Percentiles rank a stretch among this genome's conserved stretches.
Conservation (phyloP, 2,113 vertebrate species). For the Oriolus oriolus region DNA sequence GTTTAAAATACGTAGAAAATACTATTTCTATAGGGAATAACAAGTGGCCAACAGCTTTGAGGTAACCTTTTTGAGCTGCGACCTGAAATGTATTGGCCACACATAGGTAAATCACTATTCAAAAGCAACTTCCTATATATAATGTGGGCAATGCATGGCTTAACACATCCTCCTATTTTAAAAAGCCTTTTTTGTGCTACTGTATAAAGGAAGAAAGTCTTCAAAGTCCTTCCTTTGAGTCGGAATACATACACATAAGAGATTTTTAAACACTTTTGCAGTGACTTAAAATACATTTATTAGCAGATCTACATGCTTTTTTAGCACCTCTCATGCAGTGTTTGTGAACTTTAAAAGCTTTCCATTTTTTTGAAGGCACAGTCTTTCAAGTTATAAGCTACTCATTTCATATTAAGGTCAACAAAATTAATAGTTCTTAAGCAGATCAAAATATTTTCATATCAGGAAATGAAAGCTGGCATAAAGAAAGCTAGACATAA, state of each 20-base stretch:
- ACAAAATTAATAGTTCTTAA: not conserved
- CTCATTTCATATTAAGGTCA: not conserved
- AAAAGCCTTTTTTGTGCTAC: not conserved
- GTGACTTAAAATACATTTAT: not conserved
- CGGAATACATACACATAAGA: not conserved
- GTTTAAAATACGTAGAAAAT: not conserved
- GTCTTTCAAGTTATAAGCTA: not conserved
- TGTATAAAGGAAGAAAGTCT: not conserved
- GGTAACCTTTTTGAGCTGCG: not conserved
- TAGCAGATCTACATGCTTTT: not conserved
- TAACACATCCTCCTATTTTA: not conserved
- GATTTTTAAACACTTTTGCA: not conserved
- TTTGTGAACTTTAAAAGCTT: not conserved
- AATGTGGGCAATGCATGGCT: not conserved
- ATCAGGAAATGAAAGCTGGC: not conserved
- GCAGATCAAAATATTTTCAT: not conserved
- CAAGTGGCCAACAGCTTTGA: not conserved
- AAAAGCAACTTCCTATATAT: not conserved
- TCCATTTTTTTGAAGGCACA: not conserved
- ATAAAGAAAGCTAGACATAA: not conserved
- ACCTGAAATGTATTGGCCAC: not conserved
- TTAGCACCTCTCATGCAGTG: not conserved
- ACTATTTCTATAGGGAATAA: not conserved
- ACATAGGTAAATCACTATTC: not conserved
- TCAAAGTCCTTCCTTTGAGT: not conserved